phyloP scores from a whole-genome alignment of 1,140 invertebrate genomes.

The Nylanderia fulva region DNA sequence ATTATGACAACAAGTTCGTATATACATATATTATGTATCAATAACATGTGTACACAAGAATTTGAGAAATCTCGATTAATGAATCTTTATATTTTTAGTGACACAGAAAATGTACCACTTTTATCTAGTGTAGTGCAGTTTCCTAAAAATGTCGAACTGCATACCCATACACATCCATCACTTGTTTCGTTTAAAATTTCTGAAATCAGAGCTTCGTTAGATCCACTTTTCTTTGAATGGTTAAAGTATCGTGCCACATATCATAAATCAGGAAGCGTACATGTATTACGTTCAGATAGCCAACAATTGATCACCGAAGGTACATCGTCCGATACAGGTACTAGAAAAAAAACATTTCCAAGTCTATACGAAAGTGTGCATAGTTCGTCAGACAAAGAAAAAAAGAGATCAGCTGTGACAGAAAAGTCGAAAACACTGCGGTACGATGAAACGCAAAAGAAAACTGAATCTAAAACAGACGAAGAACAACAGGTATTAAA shows the following conservation, averaged over 20 bases:
- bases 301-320: constrained; percentile 78
- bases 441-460: constrained; percentile 80
- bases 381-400: constrained; percentile 83
- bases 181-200: constrained; percentile 87
- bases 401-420: constrained; percentile 77
- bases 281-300: constrained; percentile 65
- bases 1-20: constrained; percentile 74
- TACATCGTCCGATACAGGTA: constrained; percentile 79
- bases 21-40: background rate
- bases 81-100: constrained; percentile 73
- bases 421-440: constrained; percentile 80
- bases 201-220: constrained; percentile 87
- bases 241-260: constrained; percentile 86
- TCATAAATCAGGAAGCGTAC: constrained; percentile 76
- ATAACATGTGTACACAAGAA: background rate
- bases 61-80: constrained; percentile 29
- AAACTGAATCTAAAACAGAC: constrained; percentile 79
- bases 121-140: constrained; percentile 86
- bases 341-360: constrained; percentile 82
- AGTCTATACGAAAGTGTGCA: constrained; percentile 84
- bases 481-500: constrained; percentile 77
- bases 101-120: constrained; percentile 78
- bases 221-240: constrained; percentile 89
- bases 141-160: constrained; percentile 84
- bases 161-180: constrained; percentile 84